Evolutionary conservation across 1,140 invertebrate species (phyloP).

Genomic region (Papilio dardanus): DNA sequence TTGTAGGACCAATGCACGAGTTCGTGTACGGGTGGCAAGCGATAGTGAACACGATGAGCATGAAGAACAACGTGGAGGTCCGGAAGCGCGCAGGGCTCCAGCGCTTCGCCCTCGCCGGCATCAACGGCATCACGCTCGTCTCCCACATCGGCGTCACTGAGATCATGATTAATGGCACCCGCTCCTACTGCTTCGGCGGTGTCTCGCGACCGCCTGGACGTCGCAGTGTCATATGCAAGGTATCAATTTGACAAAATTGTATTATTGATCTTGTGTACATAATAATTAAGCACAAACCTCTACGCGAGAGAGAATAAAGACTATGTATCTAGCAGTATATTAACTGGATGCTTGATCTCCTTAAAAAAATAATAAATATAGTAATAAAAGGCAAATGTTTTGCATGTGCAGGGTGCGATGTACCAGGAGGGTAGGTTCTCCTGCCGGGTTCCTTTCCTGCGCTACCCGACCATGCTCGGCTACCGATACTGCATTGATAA

Average conservation of each 20-base stretch:
- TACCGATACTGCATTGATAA: slow-evolving; percentile 74
- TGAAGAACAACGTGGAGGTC: slow-evolving; percentile 78
- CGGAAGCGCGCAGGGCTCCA: slow-evolving; percentile 74
- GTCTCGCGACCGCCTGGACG: slow-evolving; percentile 69
- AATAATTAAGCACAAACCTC: no score
- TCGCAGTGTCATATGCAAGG: slow-evolving; percentile 74
- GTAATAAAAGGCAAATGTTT: background rate
- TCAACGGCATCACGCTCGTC: slow-evolving; percentile 73
- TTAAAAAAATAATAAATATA: no score
- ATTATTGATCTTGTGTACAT: no score
- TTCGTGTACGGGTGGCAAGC: slow-evolving; percentile 78
- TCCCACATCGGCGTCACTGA: slow-evolving; percentile 74
- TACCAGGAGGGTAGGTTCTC: slow-evolving; percentile 74
- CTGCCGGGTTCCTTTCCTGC: slow-evolving; percentile 68
- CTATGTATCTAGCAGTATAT: no score
- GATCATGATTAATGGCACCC: slow-evolving; percentile 78
- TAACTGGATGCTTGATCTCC: no score
- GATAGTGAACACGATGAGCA: slow-evolving; percentile 76
- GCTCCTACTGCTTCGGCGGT: slow-evolving; percentile 74
- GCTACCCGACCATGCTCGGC: slow-evolving; percentile 65
- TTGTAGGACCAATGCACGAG: slow-evolving; percentile 74
- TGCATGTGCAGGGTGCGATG: slow-evolving; percentile 65
- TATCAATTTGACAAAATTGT: slow-evolving; percentile 29
- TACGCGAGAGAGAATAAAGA: no score
- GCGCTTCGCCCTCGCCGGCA: slow-evolving; percentile 71